A percentile compares a stretch with the other conserved stretches of the same genome.
Evolutionary conservation across 2,113 vertebrate species (phyloP).

Genomic region (Vanacampus margaritifer): DNA sequence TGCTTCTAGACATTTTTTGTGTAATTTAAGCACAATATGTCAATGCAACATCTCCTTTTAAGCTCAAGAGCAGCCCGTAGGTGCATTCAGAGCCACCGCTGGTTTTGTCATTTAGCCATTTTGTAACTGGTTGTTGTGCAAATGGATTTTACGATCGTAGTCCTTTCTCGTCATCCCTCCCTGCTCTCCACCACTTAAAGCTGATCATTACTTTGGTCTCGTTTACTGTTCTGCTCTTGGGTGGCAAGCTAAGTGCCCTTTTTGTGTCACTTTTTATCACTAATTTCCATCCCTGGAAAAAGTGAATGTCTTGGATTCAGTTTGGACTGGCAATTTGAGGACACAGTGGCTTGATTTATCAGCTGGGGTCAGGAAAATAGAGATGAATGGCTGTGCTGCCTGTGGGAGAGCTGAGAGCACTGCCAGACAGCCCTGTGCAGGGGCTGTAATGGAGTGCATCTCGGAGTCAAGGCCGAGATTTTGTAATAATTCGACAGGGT

Average conservation of each 20-base stretch:
- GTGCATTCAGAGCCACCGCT: conserved; percentile 42
- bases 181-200: conserved; percentile 33
- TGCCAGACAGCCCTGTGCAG: conserved; percentile 42
- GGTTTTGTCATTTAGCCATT: conserved; percentile 60
- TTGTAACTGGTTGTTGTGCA: conserved; percentile 63
- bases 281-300: conserved; percentile 59
- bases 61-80: conserved; percentile 30
- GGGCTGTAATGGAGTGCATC: conserved; percentile 39
- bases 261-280: conserved; percentile 56
- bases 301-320: conserved; percentile 50
- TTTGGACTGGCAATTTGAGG: conserved; percentile 46
- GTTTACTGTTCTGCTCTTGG: conserved; percentile 61
- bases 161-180: conserved; percentile 47
- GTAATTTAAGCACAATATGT: conserved; percentile 32
- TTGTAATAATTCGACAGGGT: conserved; percentile 20
- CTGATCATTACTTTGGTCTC: conserved; percentile 46
- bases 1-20: conserved; percentile 18
- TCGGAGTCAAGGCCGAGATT: conserved; percentile 21
- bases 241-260: conserved; percentile 56
- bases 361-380: conserved; percentile 40
- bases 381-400: conserved; percentile 56
- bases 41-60: conserved; percentile 26
- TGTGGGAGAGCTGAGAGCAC: conserved; percentile 38
- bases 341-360: conserved; percentile 63
- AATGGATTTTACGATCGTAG: conserved; percentile 61